Conservation (phyloP, 1,140 invertebrate species). For the Rhysida immarginata region DNA sequence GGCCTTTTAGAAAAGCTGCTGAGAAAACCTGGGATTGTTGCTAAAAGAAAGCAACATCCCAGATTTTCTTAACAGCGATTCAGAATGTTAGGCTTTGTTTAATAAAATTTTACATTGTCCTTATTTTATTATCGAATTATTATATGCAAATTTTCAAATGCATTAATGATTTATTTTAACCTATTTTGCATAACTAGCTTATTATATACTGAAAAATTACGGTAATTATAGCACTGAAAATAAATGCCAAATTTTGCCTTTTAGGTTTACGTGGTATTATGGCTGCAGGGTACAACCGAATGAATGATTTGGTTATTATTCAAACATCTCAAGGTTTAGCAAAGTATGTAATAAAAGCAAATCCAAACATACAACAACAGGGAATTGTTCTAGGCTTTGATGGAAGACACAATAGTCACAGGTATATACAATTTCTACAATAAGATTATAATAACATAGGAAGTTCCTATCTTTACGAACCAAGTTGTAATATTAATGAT, state of each 20-base stretch:
- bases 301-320: conserved; percentile 96
- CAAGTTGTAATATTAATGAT: no score
- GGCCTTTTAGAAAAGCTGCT: no score
- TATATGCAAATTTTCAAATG: neutral
- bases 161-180: no score
- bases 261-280: conserved; percentile 67
- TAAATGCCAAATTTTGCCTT: neutral
- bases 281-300: conserved; percentile 77
- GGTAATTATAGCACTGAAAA: neutral
- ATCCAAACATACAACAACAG: conserved; percentile 30
- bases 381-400: conserved; percentile 89
- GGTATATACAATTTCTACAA: conserved; percentile 44
- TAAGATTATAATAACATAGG: no score
- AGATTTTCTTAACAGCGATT: neutral
- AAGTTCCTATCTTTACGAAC: no score
- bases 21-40: no score
- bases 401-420: conserved; percentile 81
- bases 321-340: conserved; percentile 89
- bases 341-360: conserved; percentile 48
- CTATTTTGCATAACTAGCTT: neutral
- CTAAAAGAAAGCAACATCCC: no score
- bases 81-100: neutral
- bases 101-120: neutral
- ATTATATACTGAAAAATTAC: neutral
- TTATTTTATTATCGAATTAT: neutral